Conservation (phyloP, 2,888 invertebrate species). For the Xylophagus ater region DNA sequence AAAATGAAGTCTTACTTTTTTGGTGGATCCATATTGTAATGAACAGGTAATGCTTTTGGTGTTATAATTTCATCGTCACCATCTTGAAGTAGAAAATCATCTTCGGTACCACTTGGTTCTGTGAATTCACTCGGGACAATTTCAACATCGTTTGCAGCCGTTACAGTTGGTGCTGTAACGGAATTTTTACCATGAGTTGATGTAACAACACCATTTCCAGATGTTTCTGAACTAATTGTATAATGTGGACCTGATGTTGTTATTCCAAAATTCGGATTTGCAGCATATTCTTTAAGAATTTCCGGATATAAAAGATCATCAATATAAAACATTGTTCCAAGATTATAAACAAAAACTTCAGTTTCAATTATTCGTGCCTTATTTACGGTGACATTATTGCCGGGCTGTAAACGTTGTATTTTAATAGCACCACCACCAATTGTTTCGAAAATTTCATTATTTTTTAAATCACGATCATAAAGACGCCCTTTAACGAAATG, state of each 20-base stretch:
- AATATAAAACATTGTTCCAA: conserved; percentile 53
- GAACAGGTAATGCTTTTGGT: conserved; percentile 39
- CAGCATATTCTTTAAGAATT: conserved; percentile 31
- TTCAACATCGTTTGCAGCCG: conserved; percentile 33
- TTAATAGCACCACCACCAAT: conserved; percentile 47
- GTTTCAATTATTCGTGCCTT: conserved; percentile 48
- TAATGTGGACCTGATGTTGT: conserved; percentile 24
- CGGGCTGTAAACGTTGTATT: conserved; percentile 39
- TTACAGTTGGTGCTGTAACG: conserved; percentile 12
- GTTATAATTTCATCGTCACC: conserved; percentile 39
- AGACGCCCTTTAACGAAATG: conserved; percentile 52
- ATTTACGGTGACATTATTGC: conserved; percentile 44
- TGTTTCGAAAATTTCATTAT: conserved; percentile 44
- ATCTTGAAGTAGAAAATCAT: conserved; percentile 21
- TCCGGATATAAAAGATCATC: conserved; percentile 46
- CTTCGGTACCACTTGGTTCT: conserved; percentile 30
- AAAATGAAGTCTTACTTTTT: too few species aligned
- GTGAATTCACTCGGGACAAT: conserved; percentile 36
- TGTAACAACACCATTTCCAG: conserved; percentile 16
- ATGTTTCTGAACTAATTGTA: conserved; percentile 16
- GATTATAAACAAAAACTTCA: conserved; percentile 52
- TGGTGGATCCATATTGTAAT: conserved; percentile 32
- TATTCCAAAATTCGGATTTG: conserved; percentile 23
- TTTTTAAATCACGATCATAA: conserved; percentile 47
- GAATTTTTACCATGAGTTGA: neutral